These are phyloP conservation scores for Apteryx mantelli DNA, from an alignment of 2,113 vertebrate species.

Conservation along the genomic window DNA sequence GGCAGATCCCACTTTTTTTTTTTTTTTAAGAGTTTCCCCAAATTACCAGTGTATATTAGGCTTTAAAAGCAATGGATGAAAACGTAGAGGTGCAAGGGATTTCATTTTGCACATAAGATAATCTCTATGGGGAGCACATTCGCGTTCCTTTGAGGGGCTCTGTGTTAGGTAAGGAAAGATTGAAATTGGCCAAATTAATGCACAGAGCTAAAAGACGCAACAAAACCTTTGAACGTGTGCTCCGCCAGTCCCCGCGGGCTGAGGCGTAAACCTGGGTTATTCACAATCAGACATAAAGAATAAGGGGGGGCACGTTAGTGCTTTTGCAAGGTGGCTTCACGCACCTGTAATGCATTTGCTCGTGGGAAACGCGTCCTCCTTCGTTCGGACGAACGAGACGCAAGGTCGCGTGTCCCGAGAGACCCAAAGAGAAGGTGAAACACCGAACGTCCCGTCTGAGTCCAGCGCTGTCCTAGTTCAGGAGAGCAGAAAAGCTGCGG, in stretches of 20 bases:
- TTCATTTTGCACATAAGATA: slow-evolving; percentile 33
- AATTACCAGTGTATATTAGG: neutral
- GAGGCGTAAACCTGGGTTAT: neutral
- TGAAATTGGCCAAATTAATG: slow-evolving; percentile 40
- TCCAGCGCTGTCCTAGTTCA: too few relatives aligned
- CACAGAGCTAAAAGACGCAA: slow-evolving; percentile 5
- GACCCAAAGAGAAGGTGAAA: too few relatives aligned
- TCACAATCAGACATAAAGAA: neutral
- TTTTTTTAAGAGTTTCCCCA: slow-evolving; percentile 8
- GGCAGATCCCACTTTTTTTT: slow-evolving; percentile 27
- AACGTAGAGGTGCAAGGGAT: slow-evolving; percentile 22
- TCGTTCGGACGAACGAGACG: too few relatives aligned
- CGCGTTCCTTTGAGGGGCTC: slow-evolving; percentile 45
- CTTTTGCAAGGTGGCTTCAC: neutral
- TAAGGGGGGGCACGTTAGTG: neutral
- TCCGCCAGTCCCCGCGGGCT: neutral
- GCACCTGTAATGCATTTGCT: too few relatives aligned
- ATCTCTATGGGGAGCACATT: slow-evolving; percentile 3
- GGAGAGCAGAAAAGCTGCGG: too few relatives aligned
- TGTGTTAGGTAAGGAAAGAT: neutral
- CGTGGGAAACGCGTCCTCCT: too few relatives aligned
- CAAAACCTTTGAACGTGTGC: neutral
- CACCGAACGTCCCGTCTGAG: too few relatives aligned
- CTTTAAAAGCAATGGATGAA: slow-evolving; percentile 39
- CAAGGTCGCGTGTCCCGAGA: too few relatives aligned